Evolutionary conservation across 2,797 vertebrate genomes (phyloP), one percentile per base, ranked within the genome.

Genomic region (Sternarchorhynchus goeldii): DNA sequence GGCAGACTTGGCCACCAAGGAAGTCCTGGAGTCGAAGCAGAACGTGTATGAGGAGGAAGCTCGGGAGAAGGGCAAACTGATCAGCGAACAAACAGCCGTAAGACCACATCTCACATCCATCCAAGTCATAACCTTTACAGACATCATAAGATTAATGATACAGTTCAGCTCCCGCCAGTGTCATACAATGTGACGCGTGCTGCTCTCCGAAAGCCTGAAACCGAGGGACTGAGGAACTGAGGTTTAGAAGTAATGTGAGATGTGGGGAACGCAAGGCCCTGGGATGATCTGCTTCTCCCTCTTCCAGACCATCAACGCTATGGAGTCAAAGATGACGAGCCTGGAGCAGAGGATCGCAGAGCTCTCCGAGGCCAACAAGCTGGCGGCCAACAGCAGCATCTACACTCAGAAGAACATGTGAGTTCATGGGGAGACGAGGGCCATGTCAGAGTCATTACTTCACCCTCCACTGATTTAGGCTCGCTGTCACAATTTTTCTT

Each of bases 341-440:
- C 91, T 99, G 92, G 98, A 99, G 88, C 98, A 99, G 91, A 96
- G 97, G 84, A 96, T 99, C 80, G 90, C 96, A 80, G 98, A 99
- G 87, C 85, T 99, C 73, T 97, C 96, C 0, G 98, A 99, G 90
- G 98, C 98, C 75, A 99, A 99, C 90, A 99, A 99, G 84, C 90
- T 99, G 81, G 98, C 97, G 31, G 98, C 98, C 75, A 99, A 99
- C 78, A 99, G 98, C 93, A 99, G 96, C 70, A 94, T 99, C 88
- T 99, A 97, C 83, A 99, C 98, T 14, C 98, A 99, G 90, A 96
- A 97, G 87, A 99, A 98, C 92, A 99, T 99, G 98, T 99, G 89
- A 95, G 97, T 92, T 79, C 20, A 50, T 14, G 29, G 32, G 16
- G 20, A 39, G 29, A 21, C 68, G 17, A 56, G 62, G 4, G 20